Evolutionary conservation across 2,888 invertebrate genomes (phyloP), one percentile per base, ranked within the genome.

Genomic region (Atherix ibis): DNA sequence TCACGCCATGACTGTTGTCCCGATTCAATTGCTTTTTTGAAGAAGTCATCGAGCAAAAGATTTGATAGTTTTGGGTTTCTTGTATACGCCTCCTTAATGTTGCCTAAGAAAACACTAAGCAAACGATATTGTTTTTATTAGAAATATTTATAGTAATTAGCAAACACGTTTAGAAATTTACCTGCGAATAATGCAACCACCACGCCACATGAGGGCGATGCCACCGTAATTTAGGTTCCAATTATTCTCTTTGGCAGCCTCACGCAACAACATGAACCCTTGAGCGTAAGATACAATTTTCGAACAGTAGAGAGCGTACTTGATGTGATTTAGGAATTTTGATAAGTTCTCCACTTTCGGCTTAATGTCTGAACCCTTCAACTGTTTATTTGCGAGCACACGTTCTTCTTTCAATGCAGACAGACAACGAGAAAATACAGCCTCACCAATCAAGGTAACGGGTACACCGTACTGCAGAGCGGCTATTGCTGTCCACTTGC

Each of bases 261-360:
- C 89, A 28, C 89, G 68, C 51, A 95, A 66, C 44, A 95, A 64
- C 95, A 95, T 95, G 53, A 91, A 91, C 3, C 89, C 98, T 68
- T 98, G 98, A 0, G 98, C 92, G 53, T 98, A 99, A 0, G 95
- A 97, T 34, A 98, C 89, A 40, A 98, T 89, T 65, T 98, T 98
- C 38, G 95, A 88, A 4, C 94, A 94, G 54, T 94, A 98, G 12
- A 99, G 65, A 0, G 98, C 97, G 66, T 88, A 66, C 46, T 79
- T 72, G 39, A 97, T 71, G 46, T 89, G 76, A 42, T 83, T 78
- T 15, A 95, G 58, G 54, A 95, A 94, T 44, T 73, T 63, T 40
- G 73, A 70, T 48, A 77, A 78, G 51, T 95, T 73, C 0, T 80
- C 81, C 1, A 69, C 61, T 50, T 73, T 78, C 38, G 68, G 68